Base-by-base conservation (phyloP, 2,113 vertebrate genomes). In the Tauraco erythrolophus region DNA sequence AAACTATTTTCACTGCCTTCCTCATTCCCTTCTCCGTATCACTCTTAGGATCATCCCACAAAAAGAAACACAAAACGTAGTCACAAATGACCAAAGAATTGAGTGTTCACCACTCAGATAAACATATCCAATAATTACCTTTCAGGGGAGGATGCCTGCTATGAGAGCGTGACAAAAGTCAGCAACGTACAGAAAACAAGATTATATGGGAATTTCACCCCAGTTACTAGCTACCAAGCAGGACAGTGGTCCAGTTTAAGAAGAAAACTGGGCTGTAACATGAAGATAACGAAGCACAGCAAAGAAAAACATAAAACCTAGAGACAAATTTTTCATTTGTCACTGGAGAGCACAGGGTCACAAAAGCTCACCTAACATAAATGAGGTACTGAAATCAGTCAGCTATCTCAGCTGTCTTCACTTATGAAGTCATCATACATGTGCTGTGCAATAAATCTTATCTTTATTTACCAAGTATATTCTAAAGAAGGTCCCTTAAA, bases 391-490 rank as follows among this genome's bases (percentile, higher is more conserved):
- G 86, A 65, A 92, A 91, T 64, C 51, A n/a, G 68, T n/a, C 85
- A 82, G 96, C 35, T 91, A 53, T 62, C 88, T 88, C 94, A 97
- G 94, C 91, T 94, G 95, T 87, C 95, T 88, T 84, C 91, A 80
- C 96, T 92, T 35, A 74, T 19, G 39, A 94, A 66, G 69, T 31
- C 1, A 1, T 41, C 83, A 68, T 10, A 75, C 96, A 97, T 94
- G 80, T 96, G 94, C 57, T 50, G 48, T 7, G 78, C 78, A 87
- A 94, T 96, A 93, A 96, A 95, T 95, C 87, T 91, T 41, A 83
- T 54, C 80, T 97, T 89, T 93, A 91, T 75, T 96, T 94, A 91
- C 46, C 72, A 82, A 71, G 35, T 5, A 14, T 5, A 68, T 61
- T 51, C 81, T 68, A n/a, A 79, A 94, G 57, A 72, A 92, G 7